Evolutionary conservation across 1,140 invertebrate genomes (phyloP), one percentile per base, ranked within the genome.

Genomic region (Anastatus disparis): DNA sequence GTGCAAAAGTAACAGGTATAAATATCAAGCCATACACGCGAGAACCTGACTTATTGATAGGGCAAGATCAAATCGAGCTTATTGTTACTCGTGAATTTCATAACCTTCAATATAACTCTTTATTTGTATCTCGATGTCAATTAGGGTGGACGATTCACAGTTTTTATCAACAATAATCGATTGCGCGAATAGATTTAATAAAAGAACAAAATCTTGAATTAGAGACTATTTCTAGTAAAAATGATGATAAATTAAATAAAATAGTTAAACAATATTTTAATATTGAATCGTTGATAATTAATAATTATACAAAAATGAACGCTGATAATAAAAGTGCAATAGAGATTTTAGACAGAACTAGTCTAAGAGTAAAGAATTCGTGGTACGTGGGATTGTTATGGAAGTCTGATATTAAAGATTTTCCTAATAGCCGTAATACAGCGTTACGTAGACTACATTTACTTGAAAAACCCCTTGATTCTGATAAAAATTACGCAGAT

Each of bases 341-440:
- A 24, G 35, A 59, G n/a, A 59, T 59, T 26, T 24, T 59, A 40
- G 56, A 59, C 1, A 26, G n/a, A n/a, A 42, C 56, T 1, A 59
- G 56, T 26, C 20, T 44, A 13, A 13, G 3, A 22, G 20, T 17
- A 42, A 27, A 12, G 35, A 13, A 26, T 59, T 35, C 35, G 56
- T 42, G 38, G 22, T 59, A 2, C 10, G 56, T 27, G 1, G 26
- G 3, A n/a, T n/a, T n/a, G n/a, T n/a, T n/a, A n/a, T n/a, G n/a
- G n/a, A n/a, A n/a, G n/a, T n/a, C n/a, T n/a, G 40, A 42, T 13
- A 22, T 13, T 26, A 22, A 1, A 12, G 7, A 2, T 3, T 8
- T 44, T 15, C 7, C 17, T 1, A 13, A 59, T n/a, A 22, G 56
- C 2, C 56, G 56, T 3, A 1, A 7, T 0, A 42, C 12, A 0